Conservation (phyloP, 2,797 vertebrate species). For the Brotula barbata region DNA sequence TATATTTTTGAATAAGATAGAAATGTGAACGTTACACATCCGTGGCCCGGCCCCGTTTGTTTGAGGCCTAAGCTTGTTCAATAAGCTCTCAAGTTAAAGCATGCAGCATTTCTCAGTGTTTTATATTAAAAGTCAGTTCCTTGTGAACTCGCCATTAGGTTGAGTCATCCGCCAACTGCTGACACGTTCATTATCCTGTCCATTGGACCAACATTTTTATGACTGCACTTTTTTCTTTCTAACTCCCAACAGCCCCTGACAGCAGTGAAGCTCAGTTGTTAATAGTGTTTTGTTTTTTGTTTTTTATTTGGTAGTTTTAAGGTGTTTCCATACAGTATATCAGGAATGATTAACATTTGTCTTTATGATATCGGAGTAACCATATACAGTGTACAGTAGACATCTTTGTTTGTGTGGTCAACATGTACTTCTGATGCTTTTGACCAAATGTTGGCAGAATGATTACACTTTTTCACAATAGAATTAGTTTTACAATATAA, state of each 20-base stretch:
- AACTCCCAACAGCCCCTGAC: conserved; percentile 54
- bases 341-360: conserved; percentile 42
- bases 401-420: conserved; percentile 47
- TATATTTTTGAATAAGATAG: conserved; percentile 58
- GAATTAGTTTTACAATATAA: conserved; percentile 42
- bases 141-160: conserved; percentile 33
- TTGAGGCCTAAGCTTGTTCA: conserved; percentile 44
- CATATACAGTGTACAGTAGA: conserved; percentile 53
- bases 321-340: conserved; percentile 50
- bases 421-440: conserved; percentile 55
- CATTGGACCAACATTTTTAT: conserved; percentile 73
- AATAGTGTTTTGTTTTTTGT: conserved; percentile 50
- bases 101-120: conserved; percentile 65
- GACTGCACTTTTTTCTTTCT: conserved; percentile 67
- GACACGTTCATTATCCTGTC: conserved; percentile 59
- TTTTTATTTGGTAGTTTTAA: conserved; percentile 44
- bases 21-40: conserved; percentile 69
- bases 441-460: conserved; percentile 26
- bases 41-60: conserved; percentile 48
- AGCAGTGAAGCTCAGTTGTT: conserved; percentile 55
- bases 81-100: conserved; percentile 63
- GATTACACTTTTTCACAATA: conserved; percentile 43
- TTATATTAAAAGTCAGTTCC: conserved; percentile 45
- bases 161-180: conserved; percentile 50
- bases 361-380: conserved; percentile 44